Percentiles rank a stretch among this genome's conserved stretches.
Evolutionary conservation across 2,113 vertebrate species (phyloP).

Genomic region (Platysteira castanea): DNA sequence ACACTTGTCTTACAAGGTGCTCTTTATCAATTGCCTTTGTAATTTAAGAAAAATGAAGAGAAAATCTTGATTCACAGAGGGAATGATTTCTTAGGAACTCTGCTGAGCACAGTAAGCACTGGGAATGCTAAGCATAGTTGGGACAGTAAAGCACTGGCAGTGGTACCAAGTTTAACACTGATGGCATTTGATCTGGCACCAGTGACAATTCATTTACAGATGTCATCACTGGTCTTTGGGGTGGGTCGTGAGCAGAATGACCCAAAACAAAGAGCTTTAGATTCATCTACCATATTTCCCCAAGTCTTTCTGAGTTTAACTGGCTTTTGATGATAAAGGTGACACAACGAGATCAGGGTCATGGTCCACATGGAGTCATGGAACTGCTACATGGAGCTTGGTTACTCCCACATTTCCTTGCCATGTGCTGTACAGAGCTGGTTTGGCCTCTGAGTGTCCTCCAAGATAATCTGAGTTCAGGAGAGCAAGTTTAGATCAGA

Average conservation of each 20-base stretch:
- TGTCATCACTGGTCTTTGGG: background rate
- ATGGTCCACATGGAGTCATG: background rate
- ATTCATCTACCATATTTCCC: background rate
- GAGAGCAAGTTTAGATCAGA: background rate
- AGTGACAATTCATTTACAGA: background rate
- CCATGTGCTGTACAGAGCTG: background rate
- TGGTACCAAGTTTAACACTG: background rate
- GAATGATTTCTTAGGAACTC: background rate
- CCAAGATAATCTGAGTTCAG: background rate
- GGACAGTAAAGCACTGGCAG: background rate
- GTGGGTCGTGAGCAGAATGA: background rate
- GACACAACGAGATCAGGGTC: accelerated
- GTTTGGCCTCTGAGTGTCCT: background rate
- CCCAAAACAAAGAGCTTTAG: background rate
- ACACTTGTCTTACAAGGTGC: background rate
- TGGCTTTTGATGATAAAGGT: background rate
- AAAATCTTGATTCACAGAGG: background rate
- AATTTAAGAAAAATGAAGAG: constrained; percentile 21
- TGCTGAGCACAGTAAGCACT: background rate
- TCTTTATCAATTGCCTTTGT: constrained; percentile 38
- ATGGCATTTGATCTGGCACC: background rate
- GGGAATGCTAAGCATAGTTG: background rate
- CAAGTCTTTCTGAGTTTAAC: background rate
- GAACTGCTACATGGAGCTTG: background rate
- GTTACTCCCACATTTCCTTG: background rate